Conservation (phyloP, 2,888 invertebrate species). For the Eurytoma adleriae region DNA sequence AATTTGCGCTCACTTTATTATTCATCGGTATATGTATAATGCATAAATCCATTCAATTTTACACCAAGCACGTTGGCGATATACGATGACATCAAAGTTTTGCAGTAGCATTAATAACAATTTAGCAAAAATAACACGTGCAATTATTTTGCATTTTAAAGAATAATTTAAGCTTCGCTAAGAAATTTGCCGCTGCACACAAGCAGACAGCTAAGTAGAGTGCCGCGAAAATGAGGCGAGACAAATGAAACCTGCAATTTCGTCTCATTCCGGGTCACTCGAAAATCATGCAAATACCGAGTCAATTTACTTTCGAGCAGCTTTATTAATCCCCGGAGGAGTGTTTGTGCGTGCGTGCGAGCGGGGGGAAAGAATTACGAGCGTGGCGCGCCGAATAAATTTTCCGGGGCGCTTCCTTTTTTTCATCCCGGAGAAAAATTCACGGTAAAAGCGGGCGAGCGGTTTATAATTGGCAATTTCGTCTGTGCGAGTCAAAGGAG, state of each 20-base stretch:
- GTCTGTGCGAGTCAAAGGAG: slow-evolving; percentile 8
- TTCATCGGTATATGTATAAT: too few species aligned
- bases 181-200: too few species aligned
- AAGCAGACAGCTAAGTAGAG: too few species aligned
- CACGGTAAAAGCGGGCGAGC: slow-evolving; percentile 11
- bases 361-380: not conserved
- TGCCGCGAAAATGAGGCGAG: not conserved
- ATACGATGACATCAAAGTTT: too few species aligned
- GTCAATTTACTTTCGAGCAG: slow-evolving; percentile 25
- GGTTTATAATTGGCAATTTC: slow-evolving; percentile 41
- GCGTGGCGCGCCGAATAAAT: not conserved
- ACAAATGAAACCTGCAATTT: not conserved
- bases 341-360: not conserved
- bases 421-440: not conserved
- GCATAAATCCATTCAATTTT: too few species aligned
- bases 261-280: not conserved
- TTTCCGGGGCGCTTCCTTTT: not conserved
- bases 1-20: too few species aligned
- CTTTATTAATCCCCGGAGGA: slow-evolving; percentile 20
- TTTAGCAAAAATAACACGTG: too few species aligned
- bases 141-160: too few species aligned
- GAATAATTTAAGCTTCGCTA: too few species aligned
- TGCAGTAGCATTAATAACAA: too few species aligned
- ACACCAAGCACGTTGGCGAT: too few species aligned
- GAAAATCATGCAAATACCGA: not conserved